Evolutionary conservation across 2,888 invertebrate genomes (phyloP).

Genomic region (Cetonia aurata): DNA sequence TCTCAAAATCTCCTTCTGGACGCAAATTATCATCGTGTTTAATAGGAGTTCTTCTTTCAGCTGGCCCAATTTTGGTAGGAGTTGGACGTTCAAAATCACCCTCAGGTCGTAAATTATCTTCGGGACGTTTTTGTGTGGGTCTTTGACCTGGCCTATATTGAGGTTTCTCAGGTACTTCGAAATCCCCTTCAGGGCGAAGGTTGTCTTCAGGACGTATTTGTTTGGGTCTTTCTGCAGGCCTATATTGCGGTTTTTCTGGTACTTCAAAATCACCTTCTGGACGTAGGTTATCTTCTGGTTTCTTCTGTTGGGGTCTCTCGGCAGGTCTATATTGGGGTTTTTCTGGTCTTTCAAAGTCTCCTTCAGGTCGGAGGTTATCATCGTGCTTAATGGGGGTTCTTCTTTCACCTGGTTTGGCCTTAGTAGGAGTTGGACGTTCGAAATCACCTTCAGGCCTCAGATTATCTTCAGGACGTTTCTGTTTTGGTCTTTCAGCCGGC

Average conservation of each 20-base stretch:
- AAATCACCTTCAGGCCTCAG: constrained; percentile 72
- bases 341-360: constrained; percentile 68
- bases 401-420: constrained; percentile 63
- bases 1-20: constrained; percentile 69
- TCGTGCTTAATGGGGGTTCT: constrained; percentile 52
- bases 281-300: constrained; percentile 67
- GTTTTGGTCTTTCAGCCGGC: constrained; percentile 66
- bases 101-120: constrained; percentile 72
- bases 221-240: constrained; percentile 65
- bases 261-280: constrained; percentile 66
- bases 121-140: constrained; percentile 67
- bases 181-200: constrained; percentile 69
- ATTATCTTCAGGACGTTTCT: constrained; percentile 71
- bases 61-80: constrained; percentile 63
- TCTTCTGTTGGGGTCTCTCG: constrained; percentile 64
- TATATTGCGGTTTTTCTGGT: constrained; percentile 60
- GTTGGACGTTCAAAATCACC: constrained; percentile 68
- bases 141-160: constrained; percentile 61
- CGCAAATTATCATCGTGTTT: constrained; percentile 68
- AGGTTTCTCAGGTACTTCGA: constrained; percentile 63
- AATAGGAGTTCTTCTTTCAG: constrained; percentile 69
- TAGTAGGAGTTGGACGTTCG: constrained; percentile 65
- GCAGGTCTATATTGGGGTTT: constrained; percentile 64
- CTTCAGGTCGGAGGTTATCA: constrained; percentile 65
- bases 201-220: constrained; percentile 72